Evolutionary conservation across 2,797 vertebrate species (phyloP).

Genomic region (Todus mexicanus): DNA sequence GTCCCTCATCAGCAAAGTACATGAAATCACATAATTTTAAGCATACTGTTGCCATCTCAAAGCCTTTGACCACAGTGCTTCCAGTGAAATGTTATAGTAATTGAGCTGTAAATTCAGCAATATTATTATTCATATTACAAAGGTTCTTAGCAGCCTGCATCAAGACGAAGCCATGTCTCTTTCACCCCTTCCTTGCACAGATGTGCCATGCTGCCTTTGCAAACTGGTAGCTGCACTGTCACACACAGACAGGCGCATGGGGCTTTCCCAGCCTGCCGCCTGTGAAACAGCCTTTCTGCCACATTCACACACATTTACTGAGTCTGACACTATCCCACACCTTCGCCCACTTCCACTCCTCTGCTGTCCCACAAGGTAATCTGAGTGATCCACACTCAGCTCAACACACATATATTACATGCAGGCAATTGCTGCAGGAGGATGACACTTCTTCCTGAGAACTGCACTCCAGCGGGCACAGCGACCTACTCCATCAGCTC

Average conservation of each 20-base stretch:
- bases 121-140: background rate
- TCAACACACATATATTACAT: rapidly evolving
- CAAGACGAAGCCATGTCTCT: rapidly evolving
- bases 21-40: background rate
- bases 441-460: background rate
- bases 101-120: background rate
- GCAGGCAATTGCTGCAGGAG: background rate
- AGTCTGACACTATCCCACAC: background rate
- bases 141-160: background rate
- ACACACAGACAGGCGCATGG: rapidly evolving
- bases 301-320: background rate
- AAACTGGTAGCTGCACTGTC: background rate
- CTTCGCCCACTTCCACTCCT: background rate
- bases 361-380: rapidly evolving
- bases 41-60: background rate
- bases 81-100: background rate
- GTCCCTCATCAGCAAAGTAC: background rate
- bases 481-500: background rate
- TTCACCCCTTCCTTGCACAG: rapidly evolving
- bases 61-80: background rate
- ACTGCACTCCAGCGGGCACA: background rate
- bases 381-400: background rate
- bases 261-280: background rate
- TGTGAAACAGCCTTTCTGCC: background rate
- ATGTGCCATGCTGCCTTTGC: background rate